Evolutionary conservation across 2,888 invertebrate species (phyloP), one percentile per base, ranked within the genome.

Genomic region (Beris chalybata): DNA sequence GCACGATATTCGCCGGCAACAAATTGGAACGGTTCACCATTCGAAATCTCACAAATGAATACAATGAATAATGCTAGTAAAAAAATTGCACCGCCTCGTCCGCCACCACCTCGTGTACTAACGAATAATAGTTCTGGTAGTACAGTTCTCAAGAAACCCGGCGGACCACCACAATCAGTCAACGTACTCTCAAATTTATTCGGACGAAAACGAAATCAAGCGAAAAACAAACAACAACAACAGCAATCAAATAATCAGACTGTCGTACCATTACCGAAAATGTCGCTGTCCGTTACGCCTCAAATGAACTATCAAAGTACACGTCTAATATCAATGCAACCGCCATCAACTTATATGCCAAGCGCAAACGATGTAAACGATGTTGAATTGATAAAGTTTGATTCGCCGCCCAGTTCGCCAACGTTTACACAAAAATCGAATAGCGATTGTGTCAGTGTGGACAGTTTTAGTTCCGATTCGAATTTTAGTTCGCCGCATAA

Each of bases 381-480:
- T 9, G 73, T 71, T 4, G 86, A 88, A 66, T 77, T 90, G 55
- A 90, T 90, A 73, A 89, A 89, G 76, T 82, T 90, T 50, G 83
- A 89, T 73, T 87, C 88, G 9, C 90, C 90, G 3, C 89, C 90
- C 0, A 88, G 88, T 71, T 90, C 90, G 6, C 90, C 90, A 31
- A 89, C 89, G 0, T 87, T 89, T 64, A 90, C 89, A 7, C 88
- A 88, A 22, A 84, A 89, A 71, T 90, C 89, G 0, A 89, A 88
- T 74, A 89, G 89, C 75, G 89, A 90, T 75, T 89, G 89, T 44
- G 85, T 89, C 7, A 89, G 89, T 78, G 86, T 89, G 15, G 89
- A 89, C 73, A 90, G 89, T 75, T 90, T 89, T 73, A 89, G 90
- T 65, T 90, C 89, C 11, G 89, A 89, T 78, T 87, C 88, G 44